A percentile compares a stretch with the other conserved stretches of the same genome.
Conservation (phyloP, 2,888 invertebrate genomes). For the Pecten maximus region DNA sequence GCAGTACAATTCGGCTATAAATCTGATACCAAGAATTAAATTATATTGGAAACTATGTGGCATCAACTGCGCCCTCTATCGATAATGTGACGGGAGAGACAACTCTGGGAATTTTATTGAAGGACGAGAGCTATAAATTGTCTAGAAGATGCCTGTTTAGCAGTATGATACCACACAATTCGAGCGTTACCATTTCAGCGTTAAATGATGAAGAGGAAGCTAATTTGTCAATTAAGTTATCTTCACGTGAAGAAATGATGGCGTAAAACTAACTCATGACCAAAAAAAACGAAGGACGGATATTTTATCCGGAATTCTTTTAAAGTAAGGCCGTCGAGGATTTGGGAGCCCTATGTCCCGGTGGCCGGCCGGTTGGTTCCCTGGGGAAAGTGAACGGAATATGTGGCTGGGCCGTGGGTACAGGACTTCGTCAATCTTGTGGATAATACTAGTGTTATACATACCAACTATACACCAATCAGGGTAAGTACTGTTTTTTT, state of each 20-base stretch:
- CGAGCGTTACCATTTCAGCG: not conserved
- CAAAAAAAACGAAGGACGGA: not conserved
- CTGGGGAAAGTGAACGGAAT: not conserved
- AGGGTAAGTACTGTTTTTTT: not conserved
- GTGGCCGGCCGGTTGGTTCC: not conserved
- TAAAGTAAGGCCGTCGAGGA: not conserved
- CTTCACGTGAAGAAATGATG: not conserved
- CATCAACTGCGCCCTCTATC: constrained; percentile 13
- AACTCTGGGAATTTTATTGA: constrained; percentile 1
- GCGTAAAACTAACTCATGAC: not conserved
- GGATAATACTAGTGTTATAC: not conserved
- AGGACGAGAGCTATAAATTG: constrained; percentile 2
- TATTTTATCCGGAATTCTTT: not conserved
- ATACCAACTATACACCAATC: not conserved
- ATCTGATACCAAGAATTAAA: constrained; percentile 12
- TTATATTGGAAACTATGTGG: constrained; percentile 35
- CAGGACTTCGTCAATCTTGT: not conserved
- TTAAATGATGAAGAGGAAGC: constrained; percentile 1
- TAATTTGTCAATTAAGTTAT: constrained; percentile 4
- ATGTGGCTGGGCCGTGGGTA: not conserved
- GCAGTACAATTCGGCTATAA: not conserved
- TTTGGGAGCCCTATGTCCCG: not conserved
- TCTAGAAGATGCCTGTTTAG: not conserved
- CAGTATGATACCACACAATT: constrained; percentile 13
- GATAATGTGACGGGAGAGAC: constrained; percentile 27